Percentiles rank a stretch among this genome's conserved stretches.
Evolutionary conservation across 2,888 invertebrate genomes (phyloP).

Genomic region (Ypsolopha sequella): DNA sequence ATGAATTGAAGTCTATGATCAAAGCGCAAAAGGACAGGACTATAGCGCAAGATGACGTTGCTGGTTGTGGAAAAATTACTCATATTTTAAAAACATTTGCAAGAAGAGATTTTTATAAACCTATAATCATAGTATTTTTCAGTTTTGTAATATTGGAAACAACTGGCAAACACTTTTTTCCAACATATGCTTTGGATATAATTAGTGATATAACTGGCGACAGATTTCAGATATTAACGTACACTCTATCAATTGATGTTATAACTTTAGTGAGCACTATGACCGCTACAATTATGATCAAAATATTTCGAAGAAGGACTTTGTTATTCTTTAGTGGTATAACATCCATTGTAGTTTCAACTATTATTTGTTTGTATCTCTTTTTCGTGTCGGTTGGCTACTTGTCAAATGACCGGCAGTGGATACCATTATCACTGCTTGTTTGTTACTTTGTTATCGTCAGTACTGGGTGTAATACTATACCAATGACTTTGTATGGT

Average conservation of each 20-base stretch:
- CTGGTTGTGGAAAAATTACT: constrained; percentile 8
- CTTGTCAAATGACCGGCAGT: constrained; percentile 20
- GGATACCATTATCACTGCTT: constrained; percentile 29
- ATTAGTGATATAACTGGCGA: constrained; percentile 28
- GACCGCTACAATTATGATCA: constrained; percentile 31
- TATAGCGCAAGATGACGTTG: constrained; percentile 9
- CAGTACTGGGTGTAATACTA: constrained; percentile 42
- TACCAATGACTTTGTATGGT: constrained; percentile 38
- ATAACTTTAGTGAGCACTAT: constrained; percentile 31
- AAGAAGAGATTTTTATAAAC: constrained; percentile 33
- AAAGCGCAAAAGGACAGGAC: constrained; percentile 23
- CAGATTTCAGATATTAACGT: constrained; percentile 24
- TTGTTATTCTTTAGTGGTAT: constrained; percentile 34
- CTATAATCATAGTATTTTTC: constrained; percentile 25
- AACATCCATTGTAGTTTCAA: constrained; percentile 22
- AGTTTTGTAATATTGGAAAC: constrained; percentile 27
- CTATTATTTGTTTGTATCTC: constrained; percentile 25
- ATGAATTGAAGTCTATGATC: constrained; percentile 29
- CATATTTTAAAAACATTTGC: constrained; percentile 29
- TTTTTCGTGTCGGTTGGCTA: constrained; percentile 20
- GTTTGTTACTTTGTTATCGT: constrained; percentile 30
- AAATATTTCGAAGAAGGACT: constrained; percentile 29
- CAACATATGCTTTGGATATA: constrained; percentile 39
- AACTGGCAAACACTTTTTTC: constrained; percentile 37
- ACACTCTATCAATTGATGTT: constrained; percentile 31